Base-by-base conservation (phyloP, 2,888 invertebrate species). In the Phytoseiulus persimilis region DNA sequence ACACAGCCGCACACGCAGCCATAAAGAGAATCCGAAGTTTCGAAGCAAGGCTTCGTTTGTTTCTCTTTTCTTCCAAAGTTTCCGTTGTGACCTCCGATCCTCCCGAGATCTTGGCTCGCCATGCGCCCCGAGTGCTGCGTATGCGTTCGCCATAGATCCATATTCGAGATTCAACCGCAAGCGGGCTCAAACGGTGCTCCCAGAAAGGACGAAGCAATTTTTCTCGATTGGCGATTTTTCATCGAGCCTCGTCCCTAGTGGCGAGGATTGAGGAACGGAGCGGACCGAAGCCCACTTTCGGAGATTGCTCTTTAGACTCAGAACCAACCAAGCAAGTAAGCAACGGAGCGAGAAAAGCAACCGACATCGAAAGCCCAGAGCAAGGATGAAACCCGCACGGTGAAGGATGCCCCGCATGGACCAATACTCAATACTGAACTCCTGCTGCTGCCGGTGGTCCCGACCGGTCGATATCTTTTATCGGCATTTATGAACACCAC, bases 11-110 rank as follows among this genome's bases (percentile, higher is more conserved):
- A 39, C 65, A 23, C 65, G 5, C 65, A 28, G 65, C 65, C 65
- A 65, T 65, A 65, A 65, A 65, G 65, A 65, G 65, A 65, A 65
- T 65, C 28, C 65, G 65, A 28, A 65, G 65, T 39, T 39, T 39
- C 39, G 9, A 9, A 39, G 39, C 39, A 9, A 39, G 39, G 39
- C 65, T 65, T 65, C 65, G 65, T 65, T 65, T 28, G 65, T 65
- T 65, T 65, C 65, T 65, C 65, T 65, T 65, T 65, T 65, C 65
- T 65, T 65, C 65, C 65, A 65, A 65, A 65, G 65, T 65, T 65
- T 65, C 65, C 65, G 65, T 65, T 23, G 65, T 65, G 65, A 65
- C 65, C 65, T 65, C 65, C 65, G 65, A 65, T 65, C 18, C 65
- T 65, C 65, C 18, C 65, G 65, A 65, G 65, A 65, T 65, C 65